These are phyloP conservation scores for Agrochola litura DNA, from an alignment of 2,888 invertebrate genomes.

Conservation along the genomic window DNA sequence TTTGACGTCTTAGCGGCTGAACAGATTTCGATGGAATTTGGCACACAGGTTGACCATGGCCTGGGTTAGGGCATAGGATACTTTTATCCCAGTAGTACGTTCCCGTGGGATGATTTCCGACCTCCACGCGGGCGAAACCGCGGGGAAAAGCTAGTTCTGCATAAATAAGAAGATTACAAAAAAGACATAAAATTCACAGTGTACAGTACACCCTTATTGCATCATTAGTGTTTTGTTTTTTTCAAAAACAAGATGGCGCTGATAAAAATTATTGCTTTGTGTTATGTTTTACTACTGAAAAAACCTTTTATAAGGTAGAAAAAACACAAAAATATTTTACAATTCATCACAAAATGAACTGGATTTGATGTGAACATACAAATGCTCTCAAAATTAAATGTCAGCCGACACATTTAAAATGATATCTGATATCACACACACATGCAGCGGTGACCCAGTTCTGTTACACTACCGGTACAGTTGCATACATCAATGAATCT, in stretches of 20 bases:
- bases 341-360: constrained; percentile 21
- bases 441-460: constrained; percentile 35
- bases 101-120: no score
- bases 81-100: no score
- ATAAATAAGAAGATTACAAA: no score
- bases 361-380: constrained; percentile 28
- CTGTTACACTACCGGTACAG: constrained; percentile 7
- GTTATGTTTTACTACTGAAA: neutral
- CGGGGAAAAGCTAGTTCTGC: no score
- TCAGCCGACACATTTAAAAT: constrained; percentile 37
- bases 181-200: no score
- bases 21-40: no score
- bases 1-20: no score
- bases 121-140: no score
- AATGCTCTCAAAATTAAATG: constrained; percentile 45
- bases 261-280: neutral
- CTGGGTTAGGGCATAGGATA: no score
- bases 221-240: neutral
- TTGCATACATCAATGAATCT: neutral
- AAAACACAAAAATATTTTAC: neutral
- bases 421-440: constrained; percentile 42
- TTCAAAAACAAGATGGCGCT: neutral
- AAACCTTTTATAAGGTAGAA: neutral
- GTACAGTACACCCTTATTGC: neutral
- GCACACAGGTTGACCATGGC: no score